Conservation (phyloP, 2,113 vertebrate species). For the Dolichotis patagonum region DNA sequence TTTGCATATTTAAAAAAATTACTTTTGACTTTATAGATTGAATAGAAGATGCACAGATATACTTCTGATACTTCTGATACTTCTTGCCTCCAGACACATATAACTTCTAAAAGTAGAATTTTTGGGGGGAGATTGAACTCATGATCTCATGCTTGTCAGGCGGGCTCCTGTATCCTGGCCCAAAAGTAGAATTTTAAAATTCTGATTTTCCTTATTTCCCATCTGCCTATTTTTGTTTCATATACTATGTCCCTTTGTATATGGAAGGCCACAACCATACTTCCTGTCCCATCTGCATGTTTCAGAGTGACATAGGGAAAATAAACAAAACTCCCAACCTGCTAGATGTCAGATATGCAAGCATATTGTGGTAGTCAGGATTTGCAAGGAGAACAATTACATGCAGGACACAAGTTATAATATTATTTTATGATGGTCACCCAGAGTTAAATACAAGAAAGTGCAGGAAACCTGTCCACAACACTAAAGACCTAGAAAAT, state of each 20-base stretch:
- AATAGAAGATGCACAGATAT: neutral
- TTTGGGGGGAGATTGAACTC: neutral
- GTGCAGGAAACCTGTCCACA: too few species aligned
- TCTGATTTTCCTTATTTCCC: neutral
- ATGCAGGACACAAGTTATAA: too few species aligned
- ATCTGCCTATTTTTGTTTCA: neutral
- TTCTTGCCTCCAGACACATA: neutral
- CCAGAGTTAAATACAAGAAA: too few species aligned
- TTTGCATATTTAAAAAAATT: neutral
- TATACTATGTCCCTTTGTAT: neutral
- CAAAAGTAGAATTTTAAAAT: neutral
- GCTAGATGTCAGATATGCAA: neutral
- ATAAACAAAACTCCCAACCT: neutral
- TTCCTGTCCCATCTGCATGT: neutral
- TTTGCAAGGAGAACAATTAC: too few species aligned
- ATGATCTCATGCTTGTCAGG: too few species aligned
- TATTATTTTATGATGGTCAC: too few species aligned
- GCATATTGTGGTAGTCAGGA: too few species aligned
- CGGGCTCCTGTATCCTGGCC: too few species aligned
- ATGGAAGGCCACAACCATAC: too few species aligned
- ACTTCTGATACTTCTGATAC: neutral
- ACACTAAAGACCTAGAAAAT: too few species aligned
- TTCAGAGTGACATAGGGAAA: neutral
- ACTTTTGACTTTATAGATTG: neutral
- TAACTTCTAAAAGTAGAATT: neutral